A percentile compares a stretch with the other conserved stretches of the same genome.
Evolutionary conservation across 2,888 invertebrate species (phyloP).

Genomic region (Drosophila limbata): DNA sequence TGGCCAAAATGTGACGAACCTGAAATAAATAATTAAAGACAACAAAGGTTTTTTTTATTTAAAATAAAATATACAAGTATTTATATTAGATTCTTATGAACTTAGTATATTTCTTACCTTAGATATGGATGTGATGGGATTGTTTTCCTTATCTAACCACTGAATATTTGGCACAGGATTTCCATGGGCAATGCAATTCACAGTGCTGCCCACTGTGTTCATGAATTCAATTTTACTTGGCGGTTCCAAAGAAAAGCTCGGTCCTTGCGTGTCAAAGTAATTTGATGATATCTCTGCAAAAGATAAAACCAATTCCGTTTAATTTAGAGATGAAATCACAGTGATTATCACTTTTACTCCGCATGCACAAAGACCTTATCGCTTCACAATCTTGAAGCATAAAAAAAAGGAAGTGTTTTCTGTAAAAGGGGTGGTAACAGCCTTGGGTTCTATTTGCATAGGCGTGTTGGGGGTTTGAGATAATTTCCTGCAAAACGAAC

Average conservation of each 20-base stretch:
- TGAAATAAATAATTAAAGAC: slow-evolving; percentile 50
- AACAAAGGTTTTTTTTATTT: not conserved
- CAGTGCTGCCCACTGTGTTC: slow-evolving; percentile 86
- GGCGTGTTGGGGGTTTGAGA: slow-evolving; percentile 54
- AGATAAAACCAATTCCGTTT: slow-evolving; percentile 12
- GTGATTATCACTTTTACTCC: slow-evolving; percentile 31
- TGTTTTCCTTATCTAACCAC: slow-evolving; percentile 87
- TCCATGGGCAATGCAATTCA: slow-evolving; percentile 87
- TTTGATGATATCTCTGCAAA: slow-evolving; percentile 83
- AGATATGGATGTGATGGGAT: slow-evolving; percentile 86
- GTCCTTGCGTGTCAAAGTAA: slow-evolving; percentile 87
- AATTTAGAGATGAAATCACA: slow-evolving; percentile 30
- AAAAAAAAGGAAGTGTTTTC: slow-evolving; percentile 9
- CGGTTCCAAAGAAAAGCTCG: slow-evolving; percentile 86
- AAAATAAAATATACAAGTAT: not conserved
- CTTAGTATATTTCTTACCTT: slow-evolving; percentile 72
- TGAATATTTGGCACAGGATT: slow-evolving; percentile 87
- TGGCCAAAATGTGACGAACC: slow-evolving; percentile 86
- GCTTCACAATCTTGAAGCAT: slow-evolving; percentile 13
- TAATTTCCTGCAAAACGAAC: slow-evolving; percentile 57
- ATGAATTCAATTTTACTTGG: slow-evolving; percentile 87
- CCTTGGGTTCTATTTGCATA: slow-evolving; percentile 43
- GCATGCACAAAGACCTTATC: slow-evolving; percentile 22
- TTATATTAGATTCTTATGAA: not conserved
- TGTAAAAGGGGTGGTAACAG: slow-evolving; percentile 17